Percentiles rank a stretch among this genome's conserved stretches.
These are phyloP conservation scores for Stenopsyche tienmushanensis DNA, from an alignment of 1,140 invertebrate species.

Conservation along the genomic window DNA sequence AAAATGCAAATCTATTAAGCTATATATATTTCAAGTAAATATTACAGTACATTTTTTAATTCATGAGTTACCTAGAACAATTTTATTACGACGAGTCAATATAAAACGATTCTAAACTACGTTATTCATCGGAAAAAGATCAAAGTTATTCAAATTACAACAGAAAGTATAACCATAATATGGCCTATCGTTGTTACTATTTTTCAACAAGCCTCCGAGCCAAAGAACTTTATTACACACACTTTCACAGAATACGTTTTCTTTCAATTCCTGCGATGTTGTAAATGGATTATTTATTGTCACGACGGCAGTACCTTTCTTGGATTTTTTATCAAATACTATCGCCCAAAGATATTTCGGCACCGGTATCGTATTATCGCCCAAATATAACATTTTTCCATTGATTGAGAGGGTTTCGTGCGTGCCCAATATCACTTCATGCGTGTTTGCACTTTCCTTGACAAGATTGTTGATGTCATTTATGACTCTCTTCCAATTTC, in stretches of 20 bases:
- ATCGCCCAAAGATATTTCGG: conserved; percentile 31
- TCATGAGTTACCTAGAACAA: no score
- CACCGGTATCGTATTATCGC: conserved; percentile 22
- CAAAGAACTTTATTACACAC: conserved; percentile 32
- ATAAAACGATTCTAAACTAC: no score
- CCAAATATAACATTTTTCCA: conserved; percentile 21
- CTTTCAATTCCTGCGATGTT: conserved; percentile 14
- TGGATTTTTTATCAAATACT: conserved; percentile 19
- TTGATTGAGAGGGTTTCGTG: conserved; percentile 16
- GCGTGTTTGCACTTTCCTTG: conserved; percentile 8
- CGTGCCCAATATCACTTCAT: conserved; percentile 33
- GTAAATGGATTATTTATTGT: conserved; percentile 36
- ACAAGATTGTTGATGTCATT: conserved; percentile 25
- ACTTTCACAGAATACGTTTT: conserved; percentile 32
- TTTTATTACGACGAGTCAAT: no score
- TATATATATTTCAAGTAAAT: no score
- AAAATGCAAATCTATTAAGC: no score
- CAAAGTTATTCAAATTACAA: no score
- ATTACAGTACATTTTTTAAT: no score
- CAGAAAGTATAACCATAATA: conserved; percentile 38
- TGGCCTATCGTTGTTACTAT: conserved; percentile 33
- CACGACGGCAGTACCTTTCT: conserved; percentile 30
- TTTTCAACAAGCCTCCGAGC: conserved; percentile 27
- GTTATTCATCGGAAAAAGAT: no score
- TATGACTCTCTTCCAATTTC: conserved; percentile 34